Conservation (phyloP, 2,113 vertebrate genomes). For the cat (Felis catus) region DNA sequence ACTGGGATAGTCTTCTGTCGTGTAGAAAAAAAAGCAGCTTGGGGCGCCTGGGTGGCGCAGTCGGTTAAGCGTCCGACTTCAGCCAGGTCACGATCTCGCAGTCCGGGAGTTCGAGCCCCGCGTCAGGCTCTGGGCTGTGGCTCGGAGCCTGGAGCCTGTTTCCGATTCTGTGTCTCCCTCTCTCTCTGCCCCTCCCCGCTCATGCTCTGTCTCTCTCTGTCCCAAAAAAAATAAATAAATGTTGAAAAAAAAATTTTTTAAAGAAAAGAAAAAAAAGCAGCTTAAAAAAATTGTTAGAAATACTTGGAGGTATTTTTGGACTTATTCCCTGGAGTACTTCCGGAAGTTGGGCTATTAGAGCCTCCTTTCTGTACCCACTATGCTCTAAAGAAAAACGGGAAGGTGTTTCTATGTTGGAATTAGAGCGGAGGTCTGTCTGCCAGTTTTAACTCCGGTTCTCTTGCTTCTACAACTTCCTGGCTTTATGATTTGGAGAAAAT, state of each 20-base stretch:
- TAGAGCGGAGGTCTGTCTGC: neutral
- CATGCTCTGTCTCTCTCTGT: too few relatives aligned
- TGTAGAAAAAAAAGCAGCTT: neutral
- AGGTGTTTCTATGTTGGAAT: neutral
- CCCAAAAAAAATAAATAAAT: too few relatives aligned
- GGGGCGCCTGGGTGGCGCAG: too few relatives aligned
- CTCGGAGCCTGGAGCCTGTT: too few relatives aligned
- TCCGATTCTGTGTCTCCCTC: too few relatives aligned
- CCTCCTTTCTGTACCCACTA: neutral
- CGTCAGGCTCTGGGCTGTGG: too few relatives aligned
- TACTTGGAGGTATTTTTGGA: slow-evolving; percentile 7
- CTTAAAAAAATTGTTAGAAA: neutral
- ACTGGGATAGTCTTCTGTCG: neutral
- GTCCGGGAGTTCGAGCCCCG: too few relatives aligned
- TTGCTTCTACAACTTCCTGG: neutral
- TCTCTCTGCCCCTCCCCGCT: too few relatives aligned
- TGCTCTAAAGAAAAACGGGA: neutral
- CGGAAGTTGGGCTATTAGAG: neutral
- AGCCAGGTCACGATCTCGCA: too few relatives aligned
- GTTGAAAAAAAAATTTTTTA: too few relatives aligned
- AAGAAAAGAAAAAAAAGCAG: neutral
- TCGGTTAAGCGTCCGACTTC: too few relatives aligned
- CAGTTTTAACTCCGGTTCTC: neutral
- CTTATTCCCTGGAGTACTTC: neutral
- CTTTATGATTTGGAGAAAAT: neutral